A percentile compares a stretch with the other conserved stretches of the same genome.
Conservation (phyloP, 2,797 vertebrate genomes). For the Ispidina lecontei region DNA sequence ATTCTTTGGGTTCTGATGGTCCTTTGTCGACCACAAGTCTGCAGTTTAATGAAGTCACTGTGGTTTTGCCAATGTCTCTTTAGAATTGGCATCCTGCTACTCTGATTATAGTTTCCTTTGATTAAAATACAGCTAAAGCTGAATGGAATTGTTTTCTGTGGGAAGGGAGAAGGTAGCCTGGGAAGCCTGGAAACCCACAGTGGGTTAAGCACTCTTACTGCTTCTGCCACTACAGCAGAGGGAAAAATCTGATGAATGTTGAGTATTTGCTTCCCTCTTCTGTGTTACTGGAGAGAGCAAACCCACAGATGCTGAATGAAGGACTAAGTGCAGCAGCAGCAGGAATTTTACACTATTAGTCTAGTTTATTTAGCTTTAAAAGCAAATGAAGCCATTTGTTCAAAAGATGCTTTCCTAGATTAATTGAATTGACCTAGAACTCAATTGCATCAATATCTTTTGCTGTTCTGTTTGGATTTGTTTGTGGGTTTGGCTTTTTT, state of each 20-base stretch:
- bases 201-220: conserved; percentile 47
- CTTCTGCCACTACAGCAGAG: background rate
- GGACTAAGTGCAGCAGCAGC: background rate
- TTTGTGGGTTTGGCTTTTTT: background rate
- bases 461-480: background rate
- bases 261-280: background rate
- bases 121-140: conserved; percentile 58
- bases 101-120: conserved; percentile 55
- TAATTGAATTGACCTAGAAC: conserved; percentile 32
- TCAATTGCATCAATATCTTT: background rate
- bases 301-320: conserved; percentile 7
- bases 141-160: background rate
- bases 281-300: conserved; percentile 32
- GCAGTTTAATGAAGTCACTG: conserved; percentile 34
- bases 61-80: conserved; percentile 51
- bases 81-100: conserved; percentile 55
- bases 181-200: conserved; percentile 1
- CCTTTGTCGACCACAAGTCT: conserved; percentile 22
- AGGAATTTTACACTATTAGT: background rate
- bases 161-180: background rate
- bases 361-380: conserved; percentile 22
- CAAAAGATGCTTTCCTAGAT: conserved; percentile 21
- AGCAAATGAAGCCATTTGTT: conserved; percentile 25
- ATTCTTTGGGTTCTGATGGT: background rate
- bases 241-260: conserved; percentile 17